These are phyloP conservation scores for Gasteruption jaculator DNA, from an alignment of 2,888 invertebrate genomes.

Conservation along the genomic window DNA sequence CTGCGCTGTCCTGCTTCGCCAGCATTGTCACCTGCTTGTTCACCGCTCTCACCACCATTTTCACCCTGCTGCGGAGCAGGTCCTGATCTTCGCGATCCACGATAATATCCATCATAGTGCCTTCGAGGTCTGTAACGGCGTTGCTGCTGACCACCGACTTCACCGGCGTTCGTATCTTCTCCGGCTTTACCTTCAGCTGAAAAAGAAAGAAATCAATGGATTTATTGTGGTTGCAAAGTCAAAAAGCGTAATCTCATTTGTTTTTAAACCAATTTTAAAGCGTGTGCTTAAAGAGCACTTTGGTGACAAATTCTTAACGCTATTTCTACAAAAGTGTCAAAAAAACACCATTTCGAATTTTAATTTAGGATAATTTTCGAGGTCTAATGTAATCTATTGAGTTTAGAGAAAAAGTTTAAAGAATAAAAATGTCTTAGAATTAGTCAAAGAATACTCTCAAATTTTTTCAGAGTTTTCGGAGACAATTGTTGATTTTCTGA, in stretches of 20 bases:
- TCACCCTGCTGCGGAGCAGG: constrained; percentile 43
- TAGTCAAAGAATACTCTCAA: too few species aligned
- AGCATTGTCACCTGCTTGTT: constrained; percentile 33
- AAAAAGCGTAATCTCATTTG: too few species aligned
- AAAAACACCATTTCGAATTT: constrained; percentile 4
- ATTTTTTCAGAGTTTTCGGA: too few species aligned
- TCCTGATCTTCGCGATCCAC: constrained; percentile 49
- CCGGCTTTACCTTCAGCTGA: constrained; percentile 47
- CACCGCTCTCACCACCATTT: constrained; percentile 35
- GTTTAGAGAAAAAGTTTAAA: too few species aligned
- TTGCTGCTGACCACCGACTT: constrained; percentile 40
- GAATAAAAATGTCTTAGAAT: too few species aligned
- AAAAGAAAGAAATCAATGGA: constrained; percentile 2
- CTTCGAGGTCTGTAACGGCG: constrained; percentile 55
- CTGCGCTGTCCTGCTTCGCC: constrained; percentile 28
- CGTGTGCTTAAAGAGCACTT: too few species aligned
- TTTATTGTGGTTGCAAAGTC: too few species aligned
- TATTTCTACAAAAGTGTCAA: neutral
- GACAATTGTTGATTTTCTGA: too few species aligned
- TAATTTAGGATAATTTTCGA: too few species aligned
- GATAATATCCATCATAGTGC: constrained; percentile 51
- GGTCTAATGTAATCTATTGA: neutral
- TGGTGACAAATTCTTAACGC: too few species aligned
- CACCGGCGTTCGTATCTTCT: constrained; percentile 49
- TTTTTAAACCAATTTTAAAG: too few species aligned